These are phyloP conservation scores for Furnarius figulus DNA, from an alignment of 2,113 vertebrate genomes.

Conservation along the genomic window DNA sequence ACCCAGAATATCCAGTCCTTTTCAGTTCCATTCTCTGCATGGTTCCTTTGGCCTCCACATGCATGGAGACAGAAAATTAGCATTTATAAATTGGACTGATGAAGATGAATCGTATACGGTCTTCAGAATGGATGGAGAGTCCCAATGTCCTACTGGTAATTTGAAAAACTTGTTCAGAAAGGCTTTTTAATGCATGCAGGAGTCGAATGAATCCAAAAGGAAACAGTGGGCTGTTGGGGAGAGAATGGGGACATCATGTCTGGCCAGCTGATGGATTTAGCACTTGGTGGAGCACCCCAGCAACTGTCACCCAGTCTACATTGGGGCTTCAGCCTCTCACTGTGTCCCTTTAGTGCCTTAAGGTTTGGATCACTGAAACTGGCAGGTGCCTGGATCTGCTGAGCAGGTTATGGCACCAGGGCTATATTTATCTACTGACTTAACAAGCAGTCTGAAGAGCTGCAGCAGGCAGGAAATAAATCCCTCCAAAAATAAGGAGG, in stretches of 20 bases:
- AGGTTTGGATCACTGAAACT: not conserved
- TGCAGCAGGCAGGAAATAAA: constrained; percentile 7
- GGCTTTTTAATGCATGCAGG: not conserved
- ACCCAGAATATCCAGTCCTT: not conserved
- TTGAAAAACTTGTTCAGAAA: not conserved
- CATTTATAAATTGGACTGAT: not conserved
- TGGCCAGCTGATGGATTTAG: not conserved
- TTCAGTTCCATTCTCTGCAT: not conserved
- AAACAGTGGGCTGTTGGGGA: not conserved
- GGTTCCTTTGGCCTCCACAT: not conserved
- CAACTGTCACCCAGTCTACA: not conserved
- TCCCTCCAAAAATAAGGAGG: constrained; percentile 3
- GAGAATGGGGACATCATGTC: not conserved
- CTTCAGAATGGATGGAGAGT: not conserved
- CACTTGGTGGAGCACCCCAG: not conserved
- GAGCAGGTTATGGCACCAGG: not conserved
- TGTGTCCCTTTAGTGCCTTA: not conserved
- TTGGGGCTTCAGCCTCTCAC: not conserved
- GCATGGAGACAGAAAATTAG: not conserved
- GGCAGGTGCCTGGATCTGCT: not conserved
- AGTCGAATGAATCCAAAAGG: not conserved
- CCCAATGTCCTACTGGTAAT: not conserved
- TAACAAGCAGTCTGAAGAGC: constrained; percentile 7
- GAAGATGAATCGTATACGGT: not conserved
- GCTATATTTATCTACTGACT: constrained; percentile 20